A percentile compares a stretch with the other conserved stretches of the same genome.
These are phyloP conservation scores for Alosa sapidissima DNA, from an alignment of 2,797 vertebrate species.

Conservation along the genomic window DNA sequence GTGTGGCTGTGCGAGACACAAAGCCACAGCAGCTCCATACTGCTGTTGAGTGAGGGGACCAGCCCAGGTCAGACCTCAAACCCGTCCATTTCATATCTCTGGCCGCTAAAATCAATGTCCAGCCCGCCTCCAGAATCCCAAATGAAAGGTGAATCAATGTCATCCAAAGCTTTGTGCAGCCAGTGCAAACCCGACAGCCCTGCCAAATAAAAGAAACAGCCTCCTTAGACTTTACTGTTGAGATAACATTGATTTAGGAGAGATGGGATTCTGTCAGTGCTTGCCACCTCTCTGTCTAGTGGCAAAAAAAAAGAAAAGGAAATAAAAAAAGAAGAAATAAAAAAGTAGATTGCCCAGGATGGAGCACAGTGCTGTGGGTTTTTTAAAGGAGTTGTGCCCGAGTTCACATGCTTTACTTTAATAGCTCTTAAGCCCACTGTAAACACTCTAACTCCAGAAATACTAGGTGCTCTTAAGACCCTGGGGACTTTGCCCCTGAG, in stretches of 20 bases:
- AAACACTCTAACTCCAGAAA: conserved; percentile 10
- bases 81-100: conserved; percentile 61
- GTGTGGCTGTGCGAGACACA: neutral
- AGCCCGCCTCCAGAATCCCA: conserved; percentile 63
- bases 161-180: conserved; percentile 61
- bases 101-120: conserved; percentile 60
- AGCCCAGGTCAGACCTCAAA: neutral
- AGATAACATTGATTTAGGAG: conserved; percentile 69
- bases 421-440: neutral
- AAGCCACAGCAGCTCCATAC: neutral
- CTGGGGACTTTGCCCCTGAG: neutral
- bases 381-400: neutral
- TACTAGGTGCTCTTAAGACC: conserved; percentile 1
- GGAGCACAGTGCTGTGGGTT: neutral
- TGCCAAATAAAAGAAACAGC: conserved; percentile 57
- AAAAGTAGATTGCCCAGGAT: neutral
- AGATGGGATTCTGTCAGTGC: conserved; percentile 43
- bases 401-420: conserved; percentile 15
- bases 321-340: neutral
- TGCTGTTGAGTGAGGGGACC: neutral
- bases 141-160: conserved; percentile 72
- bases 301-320: neutral
- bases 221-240: conserved; percentile 48
- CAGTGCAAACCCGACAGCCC: conserved; percentile 57
- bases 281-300: conserved; percentile 41